Percentiles rank a stretch among this genome's conserved stretches.
These are phyloP conservation scores for Malacosoma neustria DNA, from an alignment of 2,888 invertebrate species.

Conservation along the genomic window DNA sequence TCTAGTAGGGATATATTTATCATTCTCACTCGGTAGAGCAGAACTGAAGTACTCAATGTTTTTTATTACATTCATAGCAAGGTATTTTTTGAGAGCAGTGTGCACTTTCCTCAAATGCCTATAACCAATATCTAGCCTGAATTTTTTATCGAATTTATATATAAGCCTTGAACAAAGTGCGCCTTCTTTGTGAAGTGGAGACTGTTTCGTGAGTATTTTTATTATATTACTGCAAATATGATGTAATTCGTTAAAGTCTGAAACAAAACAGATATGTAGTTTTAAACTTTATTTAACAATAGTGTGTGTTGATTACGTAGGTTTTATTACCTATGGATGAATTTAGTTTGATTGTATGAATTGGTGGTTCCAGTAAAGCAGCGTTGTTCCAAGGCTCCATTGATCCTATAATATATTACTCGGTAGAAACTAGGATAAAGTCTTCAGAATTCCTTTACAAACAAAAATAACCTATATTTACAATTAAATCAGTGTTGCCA, in stretches of 20 bases:
- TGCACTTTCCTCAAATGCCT: conserved; percentile 71
- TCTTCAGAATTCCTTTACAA: too few relatives aligned
- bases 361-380: conserved; percentile 42
- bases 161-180: conserved; percentile 71
- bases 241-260: conserved; percentile 40
- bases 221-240: conserved; percentile 34
- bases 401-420: too few relatives aligned
- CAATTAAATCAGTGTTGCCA: too few relatives aligned
- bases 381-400: conserved; percentile 53
- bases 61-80: conserved; percentile 54
- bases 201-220: conserved; percentile 48
- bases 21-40: conserved; percentile 37
- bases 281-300: too few relatives aligned
- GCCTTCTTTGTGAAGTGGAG: conserved; percentile 68
- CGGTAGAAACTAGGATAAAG: conserved; percentile 2
- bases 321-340: too few relatives aligned
- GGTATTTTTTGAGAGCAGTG: conserved; percentile 64
- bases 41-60: conserved; percentile 47
- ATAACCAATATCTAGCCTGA: conserved; percentile 73
- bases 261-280: conserved; percentile 12
- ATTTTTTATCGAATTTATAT: conserved; percentile 75
- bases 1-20: conserved; percentile 64
- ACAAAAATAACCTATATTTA: too few relatives aligned
- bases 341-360: conserved; percentile 34
- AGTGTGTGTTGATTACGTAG: too few relatives aligned